Conservation (phyloP, 2,797 vertebrate genomes). For the Microcaecilia unicolor region DNA sequence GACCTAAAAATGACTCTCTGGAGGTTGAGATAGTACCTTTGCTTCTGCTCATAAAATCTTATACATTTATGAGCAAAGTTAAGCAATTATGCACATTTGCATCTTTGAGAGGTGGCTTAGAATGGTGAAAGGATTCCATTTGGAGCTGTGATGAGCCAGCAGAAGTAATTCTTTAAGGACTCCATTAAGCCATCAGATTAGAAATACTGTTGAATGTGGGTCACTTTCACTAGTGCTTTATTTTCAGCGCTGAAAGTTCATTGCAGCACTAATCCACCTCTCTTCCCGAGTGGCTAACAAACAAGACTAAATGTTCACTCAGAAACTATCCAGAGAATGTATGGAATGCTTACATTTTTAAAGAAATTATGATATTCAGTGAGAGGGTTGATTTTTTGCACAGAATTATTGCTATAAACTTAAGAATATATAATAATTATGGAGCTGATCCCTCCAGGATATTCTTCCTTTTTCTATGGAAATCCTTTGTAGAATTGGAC, state of each 20-base stretch:
- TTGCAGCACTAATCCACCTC: too few relatives aligned
- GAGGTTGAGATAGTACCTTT: background rate
- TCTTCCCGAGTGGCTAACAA: too few relatives aligned
- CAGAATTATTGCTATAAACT: too few relatives aligned
- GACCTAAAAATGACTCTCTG: background rate
- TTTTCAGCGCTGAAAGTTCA: background rate
- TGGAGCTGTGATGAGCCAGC: background rate
- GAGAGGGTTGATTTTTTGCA: too few relatives aligned
- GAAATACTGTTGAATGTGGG: accelerated
- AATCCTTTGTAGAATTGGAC: too few relatives aligned
- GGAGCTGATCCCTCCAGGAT: too few relatives aligned
- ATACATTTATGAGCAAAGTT: accelerated
- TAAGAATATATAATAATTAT: too few relatives aligned
- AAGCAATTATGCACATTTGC: background rate
- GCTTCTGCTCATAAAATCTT: background rate
- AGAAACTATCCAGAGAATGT: too few relatives aligned
- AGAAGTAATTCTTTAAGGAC: background rate
- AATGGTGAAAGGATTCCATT: background rate
- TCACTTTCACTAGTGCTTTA: background rate
- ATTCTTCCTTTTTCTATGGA: too few relatives aligned
- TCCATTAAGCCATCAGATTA: background rate
- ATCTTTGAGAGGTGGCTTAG: background rate
- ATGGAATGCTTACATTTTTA: too few relatives aligned
- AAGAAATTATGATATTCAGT: too few relatives aligned
- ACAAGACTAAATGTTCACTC: too few relatives aligned